Conservation (phyloP, 2,888 invertebrate species). For the Chrysopilus asiliformis region DNA sequence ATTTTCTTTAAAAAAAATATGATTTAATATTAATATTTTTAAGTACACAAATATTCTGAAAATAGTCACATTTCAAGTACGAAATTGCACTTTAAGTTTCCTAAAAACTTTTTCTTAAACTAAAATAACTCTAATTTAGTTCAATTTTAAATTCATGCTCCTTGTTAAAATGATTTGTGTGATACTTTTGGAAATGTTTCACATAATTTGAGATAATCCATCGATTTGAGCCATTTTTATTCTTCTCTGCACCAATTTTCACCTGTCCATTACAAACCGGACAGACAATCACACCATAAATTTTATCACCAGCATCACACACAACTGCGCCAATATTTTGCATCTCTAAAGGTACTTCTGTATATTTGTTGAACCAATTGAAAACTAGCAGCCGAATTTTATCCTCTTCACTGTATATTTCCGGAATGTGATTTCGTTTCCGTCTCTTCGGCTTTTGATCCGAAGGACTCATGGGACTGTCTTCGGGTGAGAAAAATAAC, state of each 20-base stretch:
- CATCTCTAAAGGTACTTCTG: slow-evolving; percentile 2
- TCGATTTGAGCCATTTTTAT: slow-evolving; percentile 9
- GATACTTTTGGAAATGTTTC: slow-evolving; percentile 9
- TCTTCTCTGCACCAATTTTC: slow-evolving; percentile 7
- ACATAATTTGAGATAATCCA: slow-evolving; percentile 10
- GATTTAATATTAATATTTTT: too few relatives aligned
- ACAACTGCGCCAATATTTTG: slow-evolving; percentile 2
- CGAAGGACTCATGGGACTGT: too few relatives aligned
- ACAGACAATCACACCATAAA: slow-evolving; percentile 5
- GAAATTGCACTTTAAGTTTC: too few relatives aligned
- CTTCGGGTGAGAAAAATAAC: neutral
- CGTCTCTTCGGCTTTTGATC: neutral
- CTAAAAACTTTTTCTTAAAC: too few relatives aligned
- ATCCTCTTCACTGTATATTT: slow-evolving; percentile 7
- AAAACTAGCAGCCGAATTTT: slow-evolving; percentile 8
- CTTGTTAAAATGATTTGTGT: slow-evolving; percentile 3
- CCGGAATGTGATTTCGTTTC: slow-evolving; percentile 2
- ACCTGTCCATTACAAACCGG: slow-evolving; percentile 5
- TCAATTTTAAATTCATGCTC: slow-evolving; percentile 8
- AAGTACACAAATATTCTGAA: too few relatives aligned
- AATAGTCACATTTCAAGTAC: too few relatives aligned
- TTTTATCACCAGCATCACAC: slow-evolving; percentile 7
- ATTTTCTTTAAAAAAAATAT: too few relatives aligned
- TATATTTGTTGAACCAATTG: slow-evolving; percentile 8
- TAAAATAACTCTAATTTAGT: too few relatives aligned